phyloP scores from a whole-genome alignment of 1,140 invertebrate genomes.

The Helicoverpa armigera region DNA sequence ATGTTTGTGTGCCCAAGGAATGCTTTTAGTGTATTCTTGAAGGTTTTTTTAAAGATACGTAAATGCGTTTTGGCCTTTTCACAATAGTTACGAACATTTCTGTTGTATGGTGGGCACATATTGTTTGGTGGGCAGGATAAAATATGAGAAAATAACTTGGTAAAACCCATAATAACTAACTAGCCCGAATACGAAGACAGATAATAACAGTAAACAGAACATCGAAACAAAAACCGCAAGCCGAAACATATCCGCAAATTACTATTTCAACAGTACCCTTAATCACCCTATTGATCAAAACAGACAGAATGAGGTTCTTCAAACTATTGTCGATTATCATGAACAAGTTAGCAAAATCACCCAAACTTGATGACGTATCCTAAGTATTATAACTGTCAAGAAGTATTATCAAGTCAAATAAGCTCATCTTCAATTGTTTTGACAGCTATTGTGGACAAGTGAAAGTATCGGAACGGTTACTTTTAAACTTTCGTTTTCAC shows the following conservation, averaged over 20 bases:
- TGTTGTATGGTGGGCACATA: too few species aligned
- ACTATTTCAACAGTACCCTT: not conserved
- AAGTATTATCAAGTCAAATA: constrained; percentile 22
- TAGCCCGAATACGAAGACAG: not conserved
- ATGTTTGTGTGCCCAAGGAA: not conserved
- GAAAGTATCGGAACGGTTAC: constrained; percentile 38
- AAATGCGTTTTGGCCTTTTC: too few species aligned
- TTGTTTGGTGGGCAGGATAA: too few species aligned
- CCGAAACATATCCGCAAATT: not conserved
- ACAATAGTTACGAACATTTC: too few species aligned
- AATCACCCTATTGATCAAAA: constrained; percentile 30
- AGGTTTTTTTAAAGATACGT: too few species aligned
- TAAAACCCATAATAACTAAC: not conserved
- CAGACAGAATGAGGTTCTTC: constrained; percentile 21
- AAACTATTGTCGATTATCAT: constrained; percentile 8
- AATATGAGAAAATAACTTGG: not conserved
- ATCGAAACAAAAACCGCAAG: not conserved
- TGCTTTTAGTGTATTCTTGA: not conserved
- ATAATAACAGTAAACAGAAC: not conserved
- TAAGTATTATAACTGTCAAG: constrained; percentile 25
- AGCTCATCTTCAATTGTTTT: constrained; percentile 41
- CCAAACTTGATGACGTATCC: constrained; percentile 26
- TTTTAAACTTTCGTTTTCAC: constrained; percentile 47
- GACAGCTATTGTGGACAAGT: constrained; percentile 37
- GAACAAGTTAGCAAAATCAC: not conserved